A percentile compares a stretch with the other conserved stretches of the same genome.
Conservation (phyloP, 2,113 vertebrate genomes). For the Calidris pygmaea region DNA sequence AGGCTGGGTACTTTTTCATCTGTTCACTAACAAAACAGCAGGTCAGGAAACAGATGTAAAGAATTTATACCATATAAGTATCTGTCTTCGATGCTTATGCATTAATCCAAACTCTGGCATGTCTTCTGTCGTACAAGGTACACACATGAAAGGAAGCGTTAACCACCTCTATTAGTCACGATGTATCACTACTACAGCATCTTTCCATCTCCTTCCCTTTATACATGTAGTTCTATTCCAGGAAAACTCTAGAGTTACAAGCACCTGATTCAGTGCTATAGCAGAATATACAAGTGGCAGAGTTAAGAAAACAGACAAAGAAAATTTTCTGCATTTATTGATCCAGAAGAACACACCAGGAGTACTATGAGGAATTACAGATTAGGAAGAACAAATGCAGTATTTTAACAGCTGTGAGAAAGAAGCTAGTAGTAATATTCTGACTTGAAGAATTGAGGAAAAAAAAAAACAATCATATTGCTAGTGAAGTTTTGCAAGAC, state of each 20-base stretch:
- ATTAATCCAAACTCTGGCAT: background rate
- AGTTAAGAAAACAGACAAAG: background rate
- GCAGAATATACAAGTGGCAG: background rate
- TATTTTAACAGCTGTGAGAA: background rate
- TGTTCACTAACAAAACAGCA: fast-evolving
- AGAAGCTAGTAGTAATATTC: background rate
- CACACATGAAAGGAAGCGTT: background rate
- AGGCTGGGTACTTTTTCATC: background rate
- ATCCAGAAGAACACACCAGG: background rate
- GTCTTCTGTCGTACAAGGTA: background rate
- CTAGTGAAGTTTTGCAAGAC: background rate
- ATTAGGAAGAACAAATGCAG: background rate
- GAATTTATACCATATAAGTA: background rate
- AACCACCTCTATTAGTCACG: background rate
- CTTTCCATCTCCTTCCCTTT: background rate
- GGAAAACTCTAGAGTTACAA: background rate
- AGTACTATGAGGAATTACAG: background rate
- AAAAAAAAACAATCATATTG: background rate
- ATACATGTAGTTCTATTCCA: background rate
- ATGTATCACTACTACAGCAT: background rate
- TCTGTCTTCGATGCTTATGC: background rate
- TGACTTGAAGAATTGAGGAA: background rate
- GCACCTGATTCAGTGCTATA: background rate
- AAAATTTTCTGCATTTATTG: background rate
- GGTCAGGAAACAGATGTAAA: background rate